Evolutionary conservation across 2,888 invertebrate species (phyloP), one percentile per base, ranked within the genome.

Genomic region (Nymphalis urticae): DNA sequence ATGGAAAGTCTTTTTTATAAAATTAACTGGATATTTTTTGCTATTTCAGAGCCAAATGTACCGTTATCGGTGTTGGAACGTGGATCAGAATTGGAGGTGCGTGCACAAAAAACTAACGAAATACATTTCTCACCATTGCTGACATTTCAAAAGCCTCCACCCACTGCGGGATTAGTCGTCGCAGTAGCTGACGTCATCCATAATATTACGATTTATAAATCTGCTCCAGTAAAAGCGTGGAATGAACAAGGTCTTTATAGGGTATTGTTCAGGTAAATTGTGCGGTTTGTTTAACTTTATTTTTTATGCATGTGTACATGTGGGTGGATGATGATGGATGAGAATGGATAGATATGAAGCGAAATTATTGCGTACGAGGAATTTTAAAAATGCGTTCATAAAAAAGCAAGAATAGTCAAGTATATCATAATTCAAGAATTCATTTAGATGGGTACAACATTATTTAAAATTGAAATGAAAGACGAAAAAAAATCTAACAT

Each of bases 171-270:
- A 3, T 75, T 92, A 6, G 82, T 92, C 21, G 77, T 82, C 0
- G 76, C 86, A 0, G 32, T 87, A 17, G 86, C 90, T 0, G 85
- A 88, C 50, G 82, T 84, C 3, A 67, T 92, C 5, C 83, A 86
- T 69, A 92, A 92, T 68, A 74, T 88, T 21, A 80, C 80, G 72
- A 81, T 76, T 1, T 88, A 86, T 70, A 75, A 77, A 17, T 78
- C 77, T 47, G 87, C 86, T 50, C 90, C 90, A 0, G 78, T 90
- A 7, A 83, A 83, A 65, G 75, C 73, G 24, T 92, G 92, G 90
- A 91, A 90, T 69, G 89, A 89, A 59, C 80, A 79, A 58, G 92
- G 91, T 42, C 71, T 92, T 1, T 91, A 85, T 76, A 79, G 92
- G 54, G 79, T 92, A 50, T 72, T 92, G 69, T 92, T 92, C 74